Evolutionary conservation across 2,113 vertebrate species (phyloP), one percentile per base, ranked within the genome.

Genomic region (Antennarius striatus): DNA sequence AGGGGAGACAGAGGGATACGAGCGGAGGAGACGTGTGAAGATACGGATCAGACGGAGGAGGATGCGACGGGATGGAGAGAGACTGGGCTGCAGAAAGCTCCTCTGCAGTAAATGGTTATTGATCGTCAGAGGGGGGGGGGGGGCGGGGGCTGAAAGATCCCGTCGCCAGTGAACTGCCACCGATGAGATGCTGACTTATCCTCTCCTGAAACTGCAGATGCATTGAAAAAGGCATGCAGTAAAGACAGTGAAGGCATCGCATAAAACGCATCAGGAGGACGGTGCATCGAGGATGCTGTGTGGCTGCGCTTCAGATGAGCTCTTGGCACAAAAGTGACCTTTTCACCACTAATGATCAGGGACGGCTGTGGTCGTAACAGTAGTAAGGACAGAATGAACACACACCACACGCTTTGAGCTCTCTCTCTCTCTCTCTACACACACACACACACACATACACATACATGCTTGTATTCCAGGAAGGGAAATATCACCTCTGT

Each of bases 91-190:
- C 79, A 79, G 72, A 75, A 67, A 77, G 77, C 77, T 77, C 43
- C 75, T 84, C 82, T 81, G 79, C 86, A 90, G 86, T 83, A 82
- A 90, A 78, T 77, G 79, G 63, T 82, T 88, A 89, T 91, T 86
- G 90, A 90, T 90, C 71, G 71, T 36, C 32, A 3, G 32, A 1
- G 32, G 1, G 7, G 22, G 22, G 22, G 22, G 22, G 22, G 22
- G 22, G 22, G 22, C 1, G 22, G 22, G 32, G 73, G 67, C 72
- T 64, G 7, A 66, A 80, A 75, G 73, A 77, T 72, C 80, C 75
- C 67, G 61, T 1, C 8, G 57, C 67, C 32, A 51, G 43, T 5
- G 28, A 55, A 79, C 63, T 46, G 51, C 68, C 69, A 74, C 59
- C 30, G 45, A 47, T 15, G 45, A 70, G 75, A 77, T 63, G 73